Conservation (phyloP, 2,888 invertebrate genomes). For the Carabus problematicus region DNA sequence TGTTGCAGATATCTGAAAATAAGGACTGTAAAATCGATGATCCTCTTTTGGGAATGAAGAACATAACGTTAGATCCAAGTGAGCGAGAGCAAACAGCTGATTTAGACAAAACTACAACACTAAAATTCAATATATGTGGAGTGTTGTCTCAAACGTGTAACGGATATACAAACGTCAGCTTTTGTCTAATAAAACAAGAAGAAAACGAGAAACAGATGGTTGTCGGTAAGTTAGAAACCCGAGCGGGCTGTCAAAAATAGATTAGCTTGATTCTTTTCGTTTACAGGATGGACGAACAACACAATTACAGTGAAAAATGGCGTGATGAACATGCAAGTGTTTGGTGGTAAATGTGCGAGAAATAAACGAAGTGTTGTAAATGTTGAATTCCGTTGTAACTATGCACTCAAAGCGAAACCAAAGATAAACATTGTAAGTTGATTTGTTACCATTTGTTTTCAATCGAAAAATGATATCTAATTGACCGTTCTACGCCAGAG, state of each 20-base stretch:
- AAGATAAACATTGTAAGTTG: too few relatives aligned
- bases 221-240: conserved; percentile 11
- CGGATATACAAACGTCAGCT: conserved; percentile 16
- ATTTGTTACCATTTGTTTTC: too few relatives aligned
- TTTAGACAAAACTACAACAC: neutral
- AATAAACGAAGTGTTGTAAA: conserved; percentile 18
- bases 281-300: conserved; percentile 14
- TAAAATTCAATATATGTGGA: conserved; percentile 33
- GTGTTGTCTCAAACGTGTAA: conserved; percentile 12
- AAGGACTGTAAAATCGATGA: conserved; percentile 26
- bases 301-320: conserved; percentile 29
- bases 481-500: too few relatives aligned
- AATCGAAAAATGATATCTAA: too few relatives aligned
- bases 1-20: conserved; percentile 22
- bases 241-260: neutral
- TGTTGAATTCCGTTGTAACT: conserved; percentile 28
- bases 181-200: conserved; percentile 24
- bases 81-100: conserved; percentile 4
- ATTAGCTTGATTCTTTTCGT: neutral
- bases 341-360: conserved; percentile 20
- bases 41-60: neutral
- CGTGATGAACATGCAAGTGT: conserved; percentile 7
- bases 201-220: conserved; percentile 26
- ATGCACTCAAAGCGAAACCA: neutral
- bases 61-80: neutral